A percentile compares a stretch with the other conserved stretches of the same genome.
phyloP scores from a whole-genome alignment of 2,797 vertebrate species.

The Myoxocephalus aenaeus region DNA sequence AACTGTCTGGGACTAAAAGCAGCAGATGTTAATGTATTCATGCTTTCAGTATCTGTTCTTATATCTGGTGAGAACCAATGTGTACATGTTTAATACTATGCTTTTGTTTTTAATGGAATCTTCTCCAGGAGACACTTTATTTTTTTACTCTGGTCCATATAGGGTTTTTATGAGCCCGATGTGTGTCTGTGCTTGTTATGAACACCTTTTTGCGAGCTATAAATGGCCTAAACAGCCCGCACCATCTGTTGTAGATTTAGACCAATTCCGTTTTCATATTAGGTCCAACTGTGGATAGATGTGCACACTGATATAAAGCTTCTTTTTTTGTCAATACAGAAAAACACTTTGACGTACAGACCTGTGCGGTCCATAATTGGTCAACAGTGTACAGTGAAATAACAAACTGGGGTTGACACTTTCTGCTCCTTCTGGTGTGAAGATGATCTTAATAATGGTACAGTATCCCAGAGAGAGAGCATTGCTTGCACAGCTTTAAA shows the following conservation, averaged over 20 bases:
- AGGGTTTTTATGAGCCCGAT: slow-evolving; percentile 22
- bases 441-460: slow-evolving; percentile 44
- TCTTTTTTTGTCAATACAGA: slow-evolving; percentile 12
- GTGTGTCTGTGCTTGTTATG: slow-evolving; percentile 22
- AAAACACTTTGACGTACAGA: slow-evolving; percentile 21
- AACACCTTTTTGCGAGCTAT: slow-evolving; percentile 32
- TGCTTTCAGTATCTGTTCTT: slow-evolving; percentile 58
- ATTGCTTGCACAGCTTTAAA: slow-evolving; percentile 53
- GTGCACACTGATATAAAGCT: slow-evolving; percentile 26
- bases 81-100: slow-evolving; percentile 35
- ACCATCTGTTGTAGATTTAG: slow-evolving; percentile 45
- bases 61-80: slow-evolving; percentile 44
- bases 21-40: slow-evolving; percentile 81
- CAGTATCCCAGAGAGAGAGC: slow-evolving; percentile 30
- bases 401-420: slow-evolving; percentile 29
- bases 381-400: slow-evolving; percentile 30
- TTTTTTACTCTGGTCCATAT: slow-evolving; percentile 29
- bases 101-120: slow-evolving; percentile 35
- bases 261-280: slow-evolving; percentile 33
- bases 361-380: slow-evolving; percentile 29
- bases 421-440: slow-evolving; percentile 22
- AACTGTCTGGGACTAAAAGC: slow-evolving; percentile 82
- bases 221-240: slow-evolving; percentile 34
- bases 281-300: slow-evolving; percentile 44
- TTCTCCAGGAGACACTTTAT: slow-evolving; percentile 15